Conservation (phyloP, 2,113 vertebrate species). For the Cheirogaleus medius region DNA sequence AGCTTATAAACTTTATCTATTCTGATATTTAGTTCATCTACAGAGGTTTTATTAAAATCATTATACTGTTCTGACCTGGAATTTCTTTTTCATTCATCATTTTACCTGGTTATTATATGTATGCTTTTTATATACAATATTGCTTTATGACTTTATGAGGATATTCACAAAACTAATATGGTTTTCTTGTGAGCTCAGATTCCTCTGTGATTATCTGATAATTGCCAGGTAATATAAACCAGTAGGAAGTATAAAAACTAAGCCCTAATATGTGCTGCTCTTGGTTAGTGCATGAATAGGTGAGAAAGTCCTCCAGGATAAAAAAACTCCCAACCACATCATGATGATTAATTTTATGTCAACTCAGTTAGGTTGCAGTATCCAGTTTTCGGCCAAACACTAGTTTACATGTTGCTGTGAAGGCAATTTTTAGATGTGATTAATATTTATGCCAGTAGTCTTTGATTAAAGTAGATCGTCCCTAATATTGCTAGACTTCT, state of each 20-base stretch:
- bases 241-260: not conserved
- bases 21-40: not conserved
- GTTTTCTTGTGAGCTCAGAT: not conserved
- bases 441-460: not conserved
- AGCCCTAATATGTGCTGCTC: not conserved
- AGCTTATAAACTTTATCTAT: not conserved
- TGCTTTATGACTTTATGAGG: not conserved
- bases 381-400: not conserved
- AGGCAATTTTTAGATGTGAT: not conserved
- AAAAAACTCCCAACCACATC: not conserved
- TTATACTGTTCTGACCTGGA: not conserved
- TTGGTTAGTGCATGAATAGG: not conserved
- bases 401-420: not conserved
- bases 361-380: not conserved
- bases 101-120: not conserved
- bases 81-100: not conserved
- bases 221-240: not conserved
- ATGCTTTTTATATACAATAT: not conserved
- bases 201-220: not conserved
- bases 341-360: not conserved
- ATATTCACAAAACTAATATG: not conserved
- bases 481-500: not conserved
- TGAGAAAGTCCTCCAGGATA: not conserved
- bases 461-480: not conserved
- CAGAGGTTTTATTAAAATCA: not conserved